These are phyloP conservation scores for Pammene fasciana DNA, from an alignment of 2,888 invertebrate genomes.

Conservation along the genomic window DNA sequence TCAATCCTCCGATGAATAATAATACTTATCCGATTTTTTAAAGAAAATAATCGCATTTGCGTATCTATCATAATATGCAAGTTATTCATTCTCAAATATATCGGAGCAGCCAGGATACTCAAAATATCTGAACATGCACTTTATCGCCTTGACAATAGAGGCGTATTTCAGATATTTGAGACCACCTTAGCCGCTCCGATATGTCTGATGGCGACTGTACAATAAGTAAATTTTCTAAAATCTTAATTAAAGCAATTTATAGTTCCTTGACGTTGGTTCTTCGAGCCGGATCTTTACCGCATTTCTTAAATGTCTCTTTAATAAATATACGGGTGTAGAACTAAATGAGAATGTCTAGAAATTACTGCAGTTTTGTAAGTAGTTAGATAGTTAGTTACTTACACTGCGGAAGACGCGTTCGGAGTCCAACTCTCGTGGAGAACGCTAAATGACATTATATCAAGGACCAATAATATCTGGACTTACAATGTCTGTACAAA, in stretches of 20 bases:
- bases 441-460: constrained; percentile 23
- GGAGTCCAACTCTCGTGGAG: constrained; percentile 2
- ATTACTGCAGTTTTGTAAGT: constrained; percentile 7
- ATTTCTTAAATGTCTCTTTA: constrained; percentile 31
- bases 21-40: too few relatives aligned
- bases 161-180: too few relatives aligned
- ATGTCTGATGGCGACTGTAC: too few relatives aligned
- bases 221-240: background rate
- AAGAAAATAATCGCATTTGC: too few relatives aligned
- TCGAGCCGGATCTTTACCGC: constrained; percentile 33
- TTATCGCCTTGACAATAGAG: too few relatives aligned
- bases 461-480: background rate
- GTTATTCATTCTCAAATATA: too few relatives aligned
- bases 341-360: constrained; percentile 22
- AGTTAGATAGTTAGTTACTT: background rate
- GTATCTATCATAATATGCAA: too few relatives aligned
- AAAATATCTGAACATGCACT: too few relatives aligned
- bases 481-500: too few relatives aligned
- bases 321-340: constrained; percentile 38
- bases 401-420: constrained; percentile 30
- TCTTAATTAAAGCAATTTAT: constrained; percentile 25
- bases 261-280: constrained; percentile 27
- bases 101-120: too few relatives aligned
- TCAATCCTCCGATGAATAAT: too few relatives aligned
- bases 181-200: too few relatives aligned